Conservation (phyloP, 2,888 invertebrate genomes). For the Nymphalis polychloros region DNA sequence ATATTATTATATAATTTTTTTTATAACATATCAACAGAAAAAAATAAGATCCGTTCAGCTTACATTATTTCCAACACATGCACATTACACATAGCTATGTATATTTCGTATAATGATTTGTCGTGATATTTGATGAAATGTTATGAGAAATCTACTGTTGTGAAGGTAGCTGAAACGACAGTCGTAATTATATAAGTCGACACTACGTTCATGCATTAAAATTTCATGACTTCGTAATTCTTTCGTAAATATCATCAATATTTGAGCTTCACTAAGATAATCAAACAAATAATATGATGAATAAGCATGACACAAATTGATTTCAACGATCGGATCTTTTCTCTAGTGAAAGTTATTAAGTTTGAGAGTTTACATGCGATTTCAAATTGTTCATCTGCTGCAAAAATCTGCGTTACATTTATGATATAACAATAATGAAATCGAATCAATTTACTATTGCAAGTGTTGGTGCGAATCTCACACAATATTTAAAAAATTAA, state of each 20-base stretch:
- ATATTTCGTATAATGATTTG: too few relatives aligned
- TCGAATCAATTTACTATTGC: conserved; percentile 7
- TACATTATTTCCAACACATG: too few relatives aligned
- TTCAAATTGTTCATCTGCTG: conserved; percentile 26
- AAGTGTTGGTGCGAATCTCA: conserved; percentile 3
- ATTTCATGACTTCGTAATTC: conserved; percentile 9
- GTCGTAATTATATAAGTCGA: not conserved
- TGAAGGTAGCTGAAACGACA: too few relatives aligned
- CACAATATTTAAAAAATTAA: conserved; percentile 4
- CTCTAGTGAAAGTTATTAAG: conserved; percentile 38
- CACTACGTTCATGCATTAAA: not conserved
- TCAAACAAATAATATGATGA: conserved; percentile 26
- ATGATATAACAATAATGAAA: conserved; percentile 21
- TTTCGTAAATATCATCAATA: conserved; percentile 6
- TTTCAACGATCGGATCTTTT: conserved; percentile 38
- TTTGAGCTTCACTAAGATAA: conserved; percentile 11
- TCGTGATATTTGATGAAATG: too few relatives aligned
- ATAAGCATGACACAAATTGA: conserved; percentile 38
- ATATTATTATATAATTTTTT: too few relatives aligned
- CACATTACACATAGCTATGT: too few relatives aligned
- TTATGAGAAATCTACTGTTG: too few relatives aligned
- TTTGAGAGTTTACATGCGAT: conserved; percentile 34
- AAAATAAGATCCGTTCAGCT: too few relatives aligned
- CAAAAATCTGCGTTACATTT: conserved; percentile 12
- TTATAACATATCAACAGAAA: too few relatives aligned